phyloP scores from a whole-genome alignment of 2,888 invertebrate species.

The Noctua janthe region DNA sequence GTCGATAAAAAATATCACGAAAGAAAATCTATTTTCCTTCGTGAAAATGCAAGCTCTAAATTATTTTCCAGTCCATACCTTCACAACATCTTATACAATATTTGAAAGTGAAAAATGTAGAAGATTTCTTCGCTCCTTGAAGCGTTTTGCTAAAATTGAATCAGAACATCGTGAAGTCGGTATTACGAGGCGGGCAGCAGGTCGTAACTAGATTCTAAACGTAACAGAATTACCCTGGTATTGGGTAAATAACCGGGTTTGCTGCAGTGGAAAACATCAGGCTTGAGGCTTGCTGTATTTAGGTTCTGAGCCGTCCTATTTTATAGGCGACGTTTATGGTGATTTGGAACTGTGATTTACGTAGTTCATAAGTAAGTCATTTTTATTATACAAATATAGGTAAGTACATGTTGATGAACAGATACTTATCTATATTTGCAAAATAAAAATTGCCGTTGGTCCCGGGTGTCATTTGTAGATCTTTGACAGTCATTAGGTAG shows the following conservation, averaged over 20 bases:
- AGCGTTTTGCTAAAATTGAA: slow-evolving; percentile 51
- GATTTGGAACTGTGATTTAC: neutral
- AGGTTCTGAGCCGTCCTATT: neutral
- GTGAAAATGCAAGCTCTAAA: neutral
- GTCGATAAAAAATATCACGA: neutral
- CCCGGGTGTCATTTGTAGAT: no score
- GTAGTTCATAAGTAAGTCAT: no score
- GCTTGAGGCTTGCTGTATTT: neutral
- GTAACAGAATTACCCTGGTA: slow-evolving; percentile 50
- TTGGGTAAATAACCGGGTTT: slow-evolving; percentile 38
- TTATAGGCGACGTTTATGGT: neutral
- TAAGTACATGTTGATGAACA: no score
- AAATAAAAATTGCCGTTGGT: no score
- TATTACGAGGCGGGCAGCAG: slow-evolving; percentile 20
- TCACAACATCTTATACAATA: neutral
- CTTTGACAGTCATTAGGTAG: no score
- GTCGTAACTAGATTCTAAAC: slow-evolving; percentile 51
- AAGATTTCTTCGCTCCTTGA: slow-evolving; percentile 10
- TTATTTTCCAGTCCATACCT: no score
- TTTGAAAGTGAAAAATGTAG: slow-evolving; percentile 1
- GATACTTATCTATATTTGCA: no score
- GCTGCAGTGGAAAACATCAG: slow-evolving; percentile 40
- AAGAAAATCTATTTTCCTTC: neutral
- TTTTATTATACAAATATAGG: no score
- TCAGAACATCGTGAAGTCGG: slow-evolving; percentile 40